Percentiles rank a stretch among this genome's conserved stretches.
phyloP scores from a whole-genome alignment of 2,888 invertebrate species.

The Aplocera efformata region DNA sequence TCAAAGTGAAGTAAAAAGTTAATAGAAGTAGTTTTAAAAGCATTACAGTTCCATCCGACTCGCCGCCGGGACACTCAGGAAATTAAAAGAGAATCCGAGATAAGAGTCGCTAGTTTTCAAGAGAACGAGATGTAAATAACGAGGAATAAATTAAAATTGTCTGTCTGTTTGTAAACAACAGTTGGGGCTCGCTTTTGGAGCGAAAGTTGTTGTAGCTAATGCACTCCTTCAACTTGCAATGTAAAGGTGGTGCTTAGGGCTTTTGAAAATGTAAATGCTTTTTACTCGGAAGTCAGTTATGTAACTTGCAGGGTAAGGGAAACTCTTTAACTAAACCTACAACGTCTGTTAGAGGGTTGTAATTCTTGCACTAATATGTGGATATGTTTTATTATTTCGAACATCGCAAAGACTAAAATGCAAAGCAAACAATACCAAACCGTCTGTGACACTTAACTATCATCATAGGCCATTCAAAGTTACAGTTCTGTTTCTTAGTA shows the following conservation, averaged over 20 bases:
- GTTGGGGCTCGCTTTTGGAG: constrained; percentile 1
- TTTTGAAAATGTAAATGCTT: no score
- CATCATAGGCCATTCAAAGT: no score
- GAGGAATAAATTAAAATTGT: constrained; percentile 15
- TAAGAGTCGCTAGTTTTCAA: constrained; percentile 8
- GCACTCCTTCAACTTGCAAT: constrained; percentile 1
- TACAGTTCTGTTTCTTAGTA: no score
- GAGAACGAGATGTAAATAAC: constrained; percentile 12
- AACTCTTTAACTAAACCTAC: no score
- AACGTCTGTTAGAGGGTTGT: no score
- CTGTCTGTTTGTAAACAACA: constrained; percentile 2
- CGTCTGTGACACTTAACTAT: no score
- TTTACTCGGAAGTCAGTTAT: no score
- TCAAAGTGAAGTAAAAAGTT: constrained; percentile 5
- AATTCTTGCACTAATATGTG: no score
- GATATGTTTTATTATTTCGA: no score
- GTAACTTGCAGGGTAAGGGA: no score
- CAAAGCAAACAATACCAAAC: no score
- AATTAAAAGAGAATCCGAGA: constrained; percentile 14
- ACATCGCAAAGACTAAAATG: no score
- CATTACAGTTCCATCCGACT: constrained; percentile 4
- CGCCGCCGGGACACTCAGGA: constrained; percentile 1
- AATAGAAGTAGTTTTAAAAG: constrained; percentile 5
- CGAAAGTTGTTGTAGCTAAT: constrained; percentile 6
- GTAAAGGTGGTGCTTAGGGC: background rate